Percentiles rank a stretch among this genome's conserved stretches.
phyloP scores from a whole-genome alignment of 2,888 invertebrate species.

The Gymnoscelis rufifasciata region DNA sequence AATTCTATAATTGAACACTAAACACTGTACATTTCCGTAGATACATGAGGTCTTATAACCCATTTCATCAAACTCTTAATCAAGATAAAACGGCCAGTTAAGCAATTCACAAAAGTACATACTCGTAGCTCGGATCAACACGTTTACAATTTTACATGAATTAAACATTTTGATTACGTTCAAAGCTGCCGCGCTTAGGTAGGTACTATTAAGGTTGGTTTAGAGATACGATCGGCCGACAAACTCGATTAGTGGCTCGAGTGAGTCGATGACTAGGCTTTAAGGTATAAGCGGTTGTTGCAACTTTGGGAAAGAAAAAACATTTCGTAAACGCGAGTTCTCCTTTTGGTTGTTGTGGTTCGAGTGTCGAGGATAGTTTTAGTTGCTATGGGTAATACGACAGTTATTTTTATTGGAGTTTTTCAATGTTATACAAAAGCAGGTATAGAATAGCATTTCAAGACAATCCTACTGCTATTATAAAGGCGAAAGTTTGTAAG shows the following conservation, averaged over 20 bases:
- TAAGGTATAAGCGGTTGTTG: constrained; percentile 1
- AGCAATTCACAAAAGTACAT: constrained; percentile 12
- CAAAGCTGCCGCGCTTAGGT: constrained; percentile 46
- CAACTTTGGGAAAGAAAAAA: neutral
- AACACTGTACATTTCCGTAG: too few relatives aligned
- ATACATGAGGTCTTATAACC: too few relatives aligned
- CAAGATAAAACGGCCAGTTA: constrained; percentile 3
- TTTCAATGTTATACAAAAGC: too few relatives aligned
- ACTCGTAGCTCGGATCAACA: constrained; percentile 19
- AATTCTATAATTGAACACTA: too few relatives aligned
- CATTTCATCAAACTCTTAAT: neutral
- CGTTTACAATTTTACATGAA: constrained; percentile 19
- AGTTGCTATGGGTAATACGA: too few relatives aligned
- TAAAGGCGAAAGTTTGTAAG: too few relatives aligned
- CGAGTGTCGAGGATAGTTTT: too few relatives aligned
- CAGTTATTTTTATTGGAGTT: too few relatives aligned
- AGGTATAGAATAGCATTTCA: too few relatives aligned
- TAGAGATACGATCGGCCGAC: constrained; percentile 76
- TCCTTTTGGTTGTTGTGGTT: too few relatives aligned
- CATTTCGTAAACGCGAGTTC: too few relatives aligned
- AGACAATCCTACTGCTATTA: too few relatives aligned
- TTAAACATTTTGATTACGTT: constrained; percentile 37
- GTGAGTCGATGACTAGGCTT: constrained; percentile 41
- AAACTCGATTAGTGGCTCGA: constrained; percentile 76
- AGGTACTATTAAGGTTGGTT: constrained; percentile 72